These are phyloP conservation scores for Cataglyphis cursor DNA, from an alignment of 2,888 invertebrate genomes.

Conservation along the genomic window DNA sequence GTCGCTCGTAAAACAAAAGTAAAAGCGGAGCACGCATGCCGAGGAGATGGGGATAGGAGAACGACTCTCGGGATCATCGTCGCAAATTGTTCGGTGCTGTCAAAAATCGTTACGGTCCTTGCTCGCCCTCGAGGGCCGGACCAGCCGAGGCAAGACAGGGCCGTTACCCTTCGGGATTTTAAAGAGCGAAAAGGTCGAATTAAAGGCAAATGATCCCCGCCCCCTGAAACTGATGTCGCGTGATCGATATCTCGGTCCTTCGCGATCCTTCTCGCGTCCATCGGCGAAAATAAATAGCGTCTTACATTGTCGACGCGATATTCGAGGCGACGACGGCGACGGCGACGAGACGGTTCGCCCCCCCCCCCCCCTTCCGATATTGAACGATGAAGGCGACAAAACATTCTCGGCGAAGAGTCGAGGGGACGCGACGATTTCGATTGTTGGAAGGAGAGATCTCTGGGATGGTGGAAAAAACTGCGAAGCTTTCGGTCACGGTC, in stretches of 20 bases:
- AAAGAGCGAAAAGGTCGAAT: slow-evolving; percentile 9
- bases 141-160: no score
- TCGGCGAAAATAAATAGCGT: neutral
- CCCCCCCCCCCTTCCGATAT: neutral
- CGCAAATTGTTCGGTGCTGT: slow-evolving; percentile 1
- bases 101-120: slow-evolving; percentile 24
- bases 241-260: slow-evolving; percentile 29
- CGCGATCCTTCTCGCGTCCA: slow-evolving; percentile 6
- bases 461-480: neutral
- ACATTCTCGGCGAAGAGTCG: neutral
- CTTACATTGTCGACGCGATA: no score
- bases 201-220: neutral
- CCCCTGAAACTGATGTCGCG: neutral
- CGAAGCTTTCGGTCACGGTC: neutral
- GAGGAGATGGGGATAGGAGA: neutral
- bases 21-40: neutral
- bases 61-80: neutral
- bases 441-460: neutral
- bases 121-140: neutral
- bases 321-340: neutral
- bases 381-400: neutral
- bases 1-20: neutral
- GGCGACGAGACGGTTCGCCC: neutral
- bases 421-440: neutral
- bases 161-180: neutral